Percentiles rank a stretch among this genome's conserved stretches.
Evolutionary conservation across 2,797 vertebrate genomes (phyloP).

Genomic region (Thripadectes ignobilis): DNA sequence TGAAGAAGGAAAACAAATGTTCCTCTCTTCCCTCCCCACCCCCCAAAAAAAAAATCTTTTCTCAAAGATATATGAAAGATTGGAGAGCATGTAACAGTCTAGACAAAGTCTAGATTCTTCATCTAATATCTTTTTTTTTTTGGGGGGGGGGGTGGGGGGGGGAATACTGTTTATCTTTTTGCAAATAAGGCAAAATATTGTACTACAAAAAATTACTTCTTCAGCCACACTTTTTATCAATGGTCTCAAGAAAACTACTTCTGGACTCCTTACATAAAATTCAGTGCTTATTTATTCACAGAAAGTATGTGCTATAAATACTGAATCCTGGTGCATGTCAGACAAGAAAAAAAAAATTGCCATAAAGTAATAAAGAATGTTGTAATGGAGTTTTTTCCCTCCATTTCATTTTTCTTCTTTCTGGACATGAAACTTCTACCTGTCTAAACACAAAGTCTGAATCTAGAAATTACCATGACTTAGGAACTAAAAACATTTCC

Average conservation of each 20-base stretch:
- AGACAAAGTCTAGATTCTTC: neutral
- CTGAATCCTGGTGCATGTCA: neutral
- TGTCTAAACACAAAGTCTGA: neutral
- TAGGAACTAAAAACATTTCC: neutral
- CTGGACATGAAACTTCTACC: neutral
- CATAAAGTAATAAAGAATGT: neutral
- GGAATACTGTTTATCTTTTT: neutral
- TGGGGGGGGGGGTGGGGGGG: neutral
- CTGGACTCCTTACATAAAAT: neutral
- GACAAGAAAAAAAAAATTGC: neutral
- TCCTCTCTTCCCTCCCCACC: neutral
- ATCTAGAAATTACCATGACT: neutral
- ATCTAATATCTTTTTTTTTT: neutral
- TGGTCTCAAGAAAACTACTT: neutral
- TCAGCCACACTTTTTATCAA: neutral
- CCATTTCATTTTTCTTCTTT: neutral
- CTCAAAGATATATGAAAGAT: neutral
- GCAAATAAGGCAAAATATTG: neutral
- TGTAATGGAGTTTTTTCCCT: neutral
- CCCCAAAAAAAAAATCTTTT: neutral
- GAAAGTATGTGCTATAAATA: constrained; percentile 1
- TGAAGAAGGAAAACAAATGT: neutral
- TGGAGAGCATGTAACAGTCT: neutral
- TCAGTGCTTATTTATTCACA: constrained; percentile 27
- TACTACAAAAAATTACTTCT: neutral